Evolutionary conservation across 1,140 invertebrate species (phyloP), one percentile per base, ranked within the genome.

Genomic region (Lucilia cuprina): DNA sequence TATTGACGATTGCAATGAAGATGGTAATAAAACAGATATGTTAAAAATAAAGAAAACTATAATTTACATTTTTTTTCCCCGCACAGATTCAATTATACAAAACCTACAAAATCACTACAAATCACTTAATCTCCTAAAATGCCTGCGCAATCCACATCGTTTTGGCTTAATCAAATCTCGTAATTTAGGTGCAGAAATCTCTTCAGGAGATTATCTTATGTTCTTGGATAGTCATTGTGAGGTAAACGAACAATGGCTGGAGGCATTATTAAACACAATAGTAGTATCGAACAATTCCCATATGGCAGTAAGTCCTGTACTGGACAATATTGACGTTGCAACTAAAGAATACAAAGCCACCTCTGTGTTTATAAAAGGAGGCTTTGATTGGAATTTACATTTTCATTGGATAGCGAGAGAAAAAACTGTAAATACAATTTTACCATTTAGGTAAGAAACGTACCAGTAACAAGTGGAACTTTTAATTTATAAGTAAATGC

Each of bases 301-400:
- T 82, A 92, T 89, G 70, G 92, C 93, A 14, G 93, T 93, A 25
- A 93, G 93, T 85, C 93, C 93, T 4, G 87, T 94, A 25, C 93
- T 95, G 85, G 94, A 95, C 85, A 92, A 92, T 17, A 94, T 95
- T 84, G 93, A 94, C 86, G 93, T 93, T 49, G 90, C 92, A 82
- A 93, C 92, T 19, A 92, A 95, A 83, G 89, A 92, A 78, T 94
- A 93, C 87, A 78, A 74, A 8, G 84, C 83, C 12, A 89, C 86
- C 86, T 94, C 70, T 96, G 96, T 88, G 95, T 95, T 5, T 89
- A 97, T 86, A 95, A 98, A 0, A 91, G 96, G 96, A 35, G 96
- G 96, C 0, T 99, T 99, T 89, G 98, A 98, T 91, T 99, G 98
- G 98, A 97, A 96, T 9, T 92, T 99, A 10, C 96, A 98, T 91